Base-by-base conservation (phyloP, 2,888 invertebrate species). In the Conops quadrifasciatus region DNA sequence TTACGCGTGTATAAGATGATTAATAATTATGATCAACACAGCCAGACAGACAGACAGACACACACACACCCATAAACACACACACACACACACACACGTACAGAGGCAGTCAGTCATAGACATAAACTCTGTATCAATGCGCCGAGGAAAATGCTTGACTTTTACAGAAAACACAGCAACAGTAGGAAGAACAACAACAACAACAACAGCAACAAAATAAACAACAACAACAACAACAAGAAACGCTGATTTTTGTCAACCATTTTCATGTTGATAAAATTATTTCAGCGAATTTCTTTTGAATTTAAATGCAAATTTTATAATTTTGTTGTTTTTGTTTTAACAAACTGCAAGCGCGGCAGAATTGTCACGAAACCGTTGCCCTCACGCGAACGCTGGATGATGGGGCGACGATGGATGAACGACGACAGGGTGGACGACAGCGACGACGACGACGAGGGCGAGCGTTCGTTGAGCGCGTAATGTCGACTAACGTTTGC, bases 291-390 rank as follows among this genome's bases (percentile, higher is more conserved):
- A 67, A 73, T 73, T 70, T 73, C 67, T 73, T 82, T 79, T 77
- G 76, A 77, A 83, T 83, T 83, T 78, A 82, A 80, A 83, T 83
- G 82, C 81, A 81, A 83, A 83, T 83, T 83, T 82, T 79, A 80
- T 81, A 82, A 83, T 83, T 81, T 81, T 78, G 80, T 81, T 81
- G 81, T 83, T 83, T 80, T 78, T 79, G 75, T 78, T 78, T 82
- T 83, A 83, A 82, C 51, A 62, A 36, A 68, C 62, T 68, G 60
- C 45, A 19, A 21, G 62, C 26, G 2, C 21, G 24, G 28, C 13
- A 47, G 30, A 62, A 63, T 36, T 9, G 36, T 36, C 36, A 36
- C 36, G 36, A 36, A 28, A 7, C 21, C 16, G 7, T 28, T 9
- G 26, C 26, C 15, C 11, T 58, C 58, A 7, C 36, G 5, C 36